Conservation (phyloP, 2,113 vertebrate genomes). For the Glareola pratincola region DNA sequence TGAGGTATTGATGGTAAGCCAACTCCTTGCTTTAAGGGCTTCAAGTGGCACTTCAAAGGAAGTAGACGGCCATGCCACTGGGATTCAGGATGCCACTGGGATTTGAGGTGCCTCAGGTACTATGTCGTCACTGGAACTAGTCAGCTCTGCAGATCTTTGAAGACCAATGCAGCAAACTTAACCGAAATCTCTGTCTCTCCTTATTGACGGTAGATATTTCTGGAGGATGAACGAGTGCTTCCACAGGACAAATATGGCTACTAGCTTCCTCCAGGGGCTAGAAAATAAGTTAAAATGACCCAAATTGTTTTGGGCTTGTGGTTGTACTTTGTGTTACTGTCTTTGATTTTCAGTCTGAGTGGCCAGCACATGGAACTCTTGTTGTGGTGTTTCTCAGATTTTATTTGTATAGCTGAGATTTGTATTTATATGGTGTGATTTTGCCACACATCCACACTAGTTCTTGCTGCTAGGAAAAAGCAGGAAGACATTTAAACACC, state of each 20-base stretch:
- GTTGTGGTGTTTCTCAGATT: neutral
- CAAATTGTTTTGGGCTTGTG: neutral
- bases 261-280: neutral
- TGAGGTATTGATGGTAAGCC: neutral
- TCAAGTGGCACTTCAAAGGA: neutral
- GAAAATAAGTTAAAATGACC: neutral
- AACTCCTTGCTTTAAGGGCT: neutral
- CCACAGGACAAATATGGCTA: neutral
- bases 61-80: neutral
- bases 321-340: neutral
- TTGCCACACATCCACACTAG: neutral
- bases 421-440: neutral
- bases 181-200: neutral
- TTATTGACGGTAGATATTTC: neutral
- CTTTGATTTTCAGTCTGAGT: neutral
- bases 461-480: neutral
- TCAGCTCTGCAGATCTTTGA: neutral
- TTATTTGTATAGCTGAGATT: neutral
- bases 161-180: neutral
- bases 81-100: neutral
- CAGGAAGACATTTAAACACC: neutral
- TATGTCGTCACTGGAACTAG: rapidly evolving
- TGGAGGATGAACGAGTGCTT: neutral
- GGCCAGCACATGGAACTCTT: neutral
- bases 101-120: neutral